Base-by-base conservation (phyloP, 1,140 invertebrate genomes). In the Listronotus bonariensis region DNA sequence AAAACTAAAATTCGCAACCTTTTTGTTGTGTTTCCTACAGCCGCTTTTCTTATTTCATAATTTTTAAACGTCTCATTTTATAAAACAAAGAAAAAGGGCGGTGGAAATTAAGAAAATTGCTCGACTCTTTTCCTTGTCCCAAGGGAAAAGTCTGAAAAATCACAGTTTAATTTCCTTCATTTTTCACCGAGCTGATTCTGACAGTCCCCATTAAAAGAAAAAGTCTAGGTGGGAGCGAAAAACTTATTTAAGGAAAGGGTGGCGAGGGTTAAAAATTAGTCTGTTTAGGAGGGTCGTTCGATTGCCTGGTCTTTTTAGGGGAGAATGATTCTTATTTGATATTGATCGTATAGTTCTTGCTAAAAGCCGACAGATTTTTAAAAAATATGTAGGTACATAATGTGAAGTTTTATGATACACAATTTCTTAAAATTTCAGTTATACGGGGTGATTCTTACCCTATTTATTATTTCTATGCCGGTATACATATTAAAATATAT, bases 121-220 rank as follows among this genome's bases (percentile, higher is more conserved):
- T 9, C 26, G 17, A 34, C 26, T 40, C 45, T 40, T 36, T 59
- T 59, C 36, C 15, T 36, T 20, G 32, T 11, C 46, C 9, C 45
- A 12, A 34, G 43, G 61, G 52, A 51, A 56, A 56, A 46, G 8
- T 18, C 52, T 67, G 65, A 67, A 67, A 67, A 67, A 67, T 60
- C 58, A 67, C 58, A 67, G 56, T 67, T 60, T 67, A 67, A 61
- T 60, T 67, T 60, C 57, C 65, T 60, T 58, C 56, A 67, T 67
- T 60, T 60, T 60, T 67, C 65, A 67, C 42, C 48, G 65, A 20
- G 46, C 63, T 65, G 63, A 53, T 52, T 58, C 63, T 65, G 63
- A 65, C 63, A 65, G 63, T 48, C 53, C 62, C 62, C 46, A 65
- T 56, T 65, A 65, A 56, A 65, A 49, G 62, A 65, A 65, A 65